Evolutionary conservation across 2,888 invertebrate species (phyloP).

Genomic region (Eupithecia subumbrata): DNA sequence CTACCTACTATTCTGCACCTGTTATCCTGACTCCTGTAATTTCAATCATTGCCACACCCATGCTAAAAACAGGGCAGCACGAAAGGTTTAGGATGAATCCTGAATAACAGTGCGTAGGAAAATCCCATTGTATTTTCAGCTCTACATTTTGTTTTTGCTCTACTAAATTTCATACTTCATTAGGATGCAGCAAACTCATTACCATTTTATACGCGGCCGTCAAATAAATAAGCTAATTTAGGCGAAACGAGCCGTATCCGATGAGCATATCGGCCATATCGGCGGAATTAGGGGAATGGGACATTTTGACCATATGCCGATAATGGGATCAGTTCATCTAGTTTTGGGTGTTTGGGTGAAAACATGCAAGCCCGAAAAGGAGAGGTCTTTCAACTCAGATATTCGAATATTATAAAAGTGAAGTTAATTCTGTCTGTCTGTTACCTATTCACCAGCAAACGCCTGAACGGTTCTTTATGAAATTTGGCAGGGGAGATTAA

Average conservation of each 20-base stretch:
- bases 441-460: too few relatives aligned
- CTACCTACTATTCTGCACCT: neutral
- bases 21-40: neutral
- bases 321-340: constrained; percentile 14
- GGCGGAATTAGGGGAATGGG: constrained; percentile 44
- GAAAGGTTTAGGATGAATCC: neutral
- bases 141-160: neutral
- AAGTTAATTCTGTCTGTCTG: too few relatives aligned
- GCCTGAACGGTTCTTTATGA: too few relatives aligned
- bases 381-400: neutral
- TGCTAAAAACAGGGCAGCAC: neutral
- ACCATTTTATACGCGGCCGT: constrained; percentile 27
- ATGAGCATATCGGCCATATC: constrained; percentile 36
- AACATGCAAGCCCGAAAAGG: neutral
- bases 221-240: constrained; percentile 55
- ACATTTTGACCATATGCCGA: constrained; percentile 40
- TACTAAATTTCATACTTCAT: constrained; percentile 5
- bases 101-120: neutral
- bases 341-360: constrained; percentile 10
- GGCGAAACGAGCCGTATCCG: constrained; percentile 53
- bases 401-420: too few relatives aligned
- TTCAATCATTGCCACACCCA: neutral
- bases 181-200: constrained; percentile 17
- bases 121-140: neutral
- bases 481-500: too few relatives aligned